phyloP scores from a whole-genome alignment of 2,797 vertebrate species.

The Champsocephalus gunnari region DNA sequence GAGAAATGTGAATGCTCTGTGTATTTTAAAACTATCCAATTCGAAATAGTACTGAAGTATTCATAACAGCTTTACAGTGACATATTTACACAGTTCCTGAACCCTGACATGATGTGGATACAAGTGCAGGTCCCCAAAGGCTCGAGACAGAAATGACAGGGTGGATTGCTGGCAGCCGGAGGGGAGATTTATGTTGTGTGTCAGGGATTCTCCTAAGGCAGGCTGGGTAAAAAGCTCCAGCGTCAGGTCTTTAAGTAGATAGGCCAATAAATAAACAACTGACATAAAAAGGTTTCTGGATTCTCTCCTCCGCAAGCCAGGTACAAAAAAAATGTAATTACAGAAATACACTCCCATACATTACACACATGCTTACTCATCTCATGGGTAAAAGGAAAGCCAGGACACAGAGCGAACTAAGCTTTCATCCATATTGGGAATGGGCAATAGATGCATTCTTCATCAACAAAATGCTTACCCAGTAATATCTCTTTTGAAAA shows the following conservation, averaged over 20 bases:
- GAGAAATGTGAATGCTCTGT: neutral
- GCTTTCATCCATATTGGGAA: conserved; percentile 46
- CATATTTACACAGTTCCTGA: conserved; percentile 28
- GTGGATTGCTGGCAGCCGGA: conserved; percentile 49
- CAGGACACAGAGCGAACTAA: conserved; percentile 35
- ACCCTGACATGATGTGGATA: conserved; percentile 48
- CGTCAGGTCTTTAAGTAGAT: conserved; percentile 71
- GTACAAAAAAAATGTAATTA: conserved; percentile 28
- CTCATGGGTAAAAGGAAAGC: conserved; percentile 35
- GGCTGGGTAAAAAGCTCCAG: conserved; percentile 60
- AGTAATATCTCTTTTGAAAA: conserved; percentile 9
- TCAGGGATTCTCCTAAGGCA: conserved; percentile 64
- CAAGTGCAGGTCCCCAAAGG: conserved; percentile 44
- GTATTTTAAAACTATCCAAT: conserved; percentile 5
- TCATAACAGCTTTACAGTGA: conserved; percentile 14
- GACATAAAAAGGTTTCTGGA: conserved; percentile 61
- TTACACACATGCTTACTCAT: conserved; percentile 19
- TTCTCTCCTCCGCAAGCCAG: conserved; percentile 27
- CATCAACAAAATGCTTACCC: conserved; percentile 28
- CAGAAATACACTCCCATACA: conserved; percentile 9
- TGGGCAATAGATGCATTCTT: neutral
- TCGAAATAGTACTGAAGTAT: conserved; percentile 16
- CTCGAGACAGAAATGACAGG: conserved; percentile 57
- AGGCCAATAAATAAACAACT: conserved; percentile 70
- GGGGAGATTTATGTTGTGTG: conserved; percentile 67